phyloP scores from a whole-genome alignment of 2,888 invertebrate genomes.

The Villa cingulata region DNA sequence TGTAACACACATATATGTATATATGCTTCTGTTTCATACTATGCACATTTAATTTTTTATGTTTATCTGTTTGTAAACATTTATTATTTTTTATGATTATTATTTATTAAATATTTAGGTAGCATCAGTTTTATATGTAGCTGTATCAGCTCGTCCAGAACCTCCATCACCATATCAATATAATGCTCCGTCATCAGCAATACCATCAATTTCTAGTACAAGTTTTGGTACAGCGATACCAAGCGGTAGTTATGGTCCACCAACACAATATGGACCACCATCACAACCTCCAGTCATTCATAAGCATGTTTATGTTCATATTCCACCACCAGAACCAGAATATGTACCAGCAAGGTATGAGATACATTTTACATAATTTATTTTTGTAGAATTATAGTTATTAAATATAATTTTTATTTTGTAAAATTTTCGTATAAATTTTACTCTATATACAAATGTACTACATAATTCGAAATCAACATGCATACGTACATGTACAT shows the following conservation, averaged over 20 bases:
- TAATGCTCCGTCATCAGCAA: constrained; percentile 36
- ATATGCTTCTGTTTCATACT: too few species aligned
- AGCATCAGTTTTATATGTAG: constrained; percentile 6
- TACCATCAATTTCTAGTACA: constrained; percentile 20
- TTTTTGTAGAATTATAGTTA: too few species aligned
- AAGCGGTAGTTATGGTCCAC: constrained; percentile 41
- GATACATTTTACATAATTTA: neutral
- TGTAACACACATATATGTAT: too few species aligned
- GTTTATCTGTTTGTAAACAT: too few species aligned
- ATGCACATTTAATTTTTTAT: too few species aligned
- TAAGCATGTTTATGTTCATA: constrained; percentile 84
- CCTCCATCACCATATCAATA: constrained; percentile 26
- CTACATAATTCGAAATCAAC: too few species aligned
- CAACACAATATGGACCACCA: constrained; percentile 52
- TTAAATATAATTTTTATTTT: too few species aligned
- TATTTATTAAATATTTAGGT: neutral
- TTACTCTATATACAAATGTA: too few species aligned
- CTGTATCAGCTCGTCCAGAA: constrained; percentile 21
- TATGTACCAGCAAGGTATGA: constrained; percentile 51
- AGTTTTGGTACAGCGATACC: constrained; percentile 13
- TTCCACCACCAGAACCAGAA: constrained; percentile 76
- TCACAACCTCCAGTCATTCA: constrained; percentile 64
- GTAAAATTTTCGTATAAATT: too few species aligned
- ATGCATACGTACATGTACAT: too few species aligned
- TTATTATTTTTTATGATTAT: too few species aligned